Conservation (phyloP, 30 jellyfish, hydroid and myxozoan genomes). For the Nemopilema nomurai region DNA sequence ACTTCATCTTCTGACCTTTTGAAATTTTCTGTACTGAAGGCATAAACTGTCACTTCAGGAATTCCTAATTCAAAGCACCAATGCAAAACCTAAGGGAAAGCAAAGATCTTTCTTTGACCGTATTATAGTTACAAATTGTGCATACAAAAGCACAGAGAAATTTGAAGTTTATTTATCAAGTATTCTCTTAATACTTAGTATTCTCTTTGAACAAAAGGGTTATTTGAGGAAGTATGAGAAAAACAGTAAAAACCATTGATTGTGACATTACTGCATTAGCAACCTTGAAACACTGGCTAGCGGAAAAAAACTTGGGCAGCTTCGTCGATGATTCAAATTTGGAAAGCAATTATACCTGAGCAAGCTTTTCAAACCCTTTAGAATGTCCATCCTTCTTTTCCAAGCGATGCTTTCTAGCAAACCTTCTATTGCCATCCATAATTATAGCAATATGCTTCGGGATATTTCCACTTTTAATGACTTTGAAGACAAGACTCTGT, state of each 20-base stretch:
- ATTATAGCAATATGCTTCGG: slow-evolving; percentile 98
- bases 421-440: slow-evolving; percentile 99
- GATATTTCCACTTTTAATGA: slow-evolving; percentile 78
- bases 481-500: slow-evolving; percentile 45
- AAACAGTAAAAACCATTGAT: too few species aligned
- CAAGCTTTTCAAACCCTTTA: slow-evolving; percentile 88
- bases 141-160: background rate
- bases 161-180: too few species aligned
- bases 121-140: background rate
- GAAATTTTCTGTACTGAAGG: slow-evolving; percentile 94
- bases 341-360: slow-evolving; percentile 63
- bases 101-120: background rate
- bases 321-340: background rate
- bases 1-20: slow-evolving; percentile 96
- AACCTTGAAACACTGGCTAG: too few species aligned
- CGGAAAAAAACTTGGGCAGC: background rate
- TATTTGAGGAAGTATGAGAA: too few species aligned
- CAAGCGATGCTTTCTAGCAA: slow-evolving; percentile 68
- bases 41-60: slow-evolving; percentile 96
- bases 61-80: slow-evolving; percentile 97
- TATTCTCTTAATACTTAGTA: too few species aligned
- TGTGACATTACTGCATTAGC: too few species aligned
- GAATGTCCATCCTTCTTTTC: slow-evolving; percentile 82
- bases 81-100: slow-evolving; percentile 68
- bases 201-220: too few species aligned